A percentile compares a stretch with the other conserved stretches of the same genome.
Conservation (phyloP, 2,888 invertebrate genomes). For the Glaucopsyche alexis region DNA sequence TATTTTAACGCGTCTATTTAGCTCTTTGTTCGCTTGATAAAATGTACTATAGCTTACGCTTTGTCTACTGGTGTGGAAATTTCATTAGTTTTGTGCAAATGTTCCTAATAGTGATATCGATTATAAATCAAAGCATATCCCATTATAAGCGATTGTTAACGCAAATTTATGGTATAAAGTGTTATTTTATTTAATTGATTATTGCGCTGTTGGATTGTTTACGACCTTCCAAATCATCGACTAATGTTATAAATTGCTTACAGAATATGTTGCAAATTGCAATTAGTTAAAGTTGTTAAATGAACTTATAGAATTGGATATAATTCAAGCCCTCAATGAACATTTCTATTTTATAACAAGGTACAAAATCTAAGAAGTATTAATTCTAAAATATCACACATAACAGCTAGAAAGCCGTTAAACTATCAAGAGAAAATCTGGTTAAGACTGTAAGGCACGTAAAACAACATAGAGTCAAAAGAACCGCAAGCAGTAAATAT, state of each 20-base stretch:
- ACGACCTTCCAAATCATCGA: constrained; percentile 23
- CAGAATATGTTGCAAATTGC: neutral
- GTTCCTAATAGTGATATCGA: constrained; percentile 55
- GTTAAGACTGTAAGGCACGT: too few relatives aligned
- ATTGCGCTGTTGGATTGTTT: constrained; percentile 16
- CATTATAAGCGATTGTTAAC: constrained; percentile 37
- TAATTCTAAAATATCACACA: neutral
- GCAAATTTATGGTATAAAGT: constrained; percentile 36
- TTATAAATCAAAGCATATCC: constrained; percentile 60
- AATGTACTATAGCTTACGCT: constrained; percentile 51
- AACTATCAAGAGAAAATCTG: too few relatives aligned
- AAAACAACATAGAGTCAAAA: neutral
- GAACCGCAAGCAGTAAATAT: constrained; percentile 17
- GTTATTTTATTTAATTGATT: constrained; percentile 29
- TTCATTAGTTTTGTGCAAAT: constrained; percentile 73
- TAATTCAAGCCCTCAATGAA: neutral
- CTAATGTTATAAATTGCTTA: neutral
- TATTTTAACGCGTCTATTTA: constrained; percentile 66
- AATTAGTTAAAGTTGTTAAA: neutral
- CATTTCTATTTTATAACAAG: neutral
- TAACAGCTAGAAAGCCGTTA: too few relatives aligned
- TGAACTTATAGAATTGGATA: neutral
- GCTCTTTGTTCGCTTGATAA: constrained; percentile 54
- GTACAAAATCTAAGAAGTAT: neutral
- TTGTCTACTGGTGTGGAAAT: constrained; percentile 71